Evolutionary conservation across 2,113 vertebrate genomes (phyloP), one percentile per base, ranked within the genome.

Genomic region (Serilophus lunatus): DNA sequence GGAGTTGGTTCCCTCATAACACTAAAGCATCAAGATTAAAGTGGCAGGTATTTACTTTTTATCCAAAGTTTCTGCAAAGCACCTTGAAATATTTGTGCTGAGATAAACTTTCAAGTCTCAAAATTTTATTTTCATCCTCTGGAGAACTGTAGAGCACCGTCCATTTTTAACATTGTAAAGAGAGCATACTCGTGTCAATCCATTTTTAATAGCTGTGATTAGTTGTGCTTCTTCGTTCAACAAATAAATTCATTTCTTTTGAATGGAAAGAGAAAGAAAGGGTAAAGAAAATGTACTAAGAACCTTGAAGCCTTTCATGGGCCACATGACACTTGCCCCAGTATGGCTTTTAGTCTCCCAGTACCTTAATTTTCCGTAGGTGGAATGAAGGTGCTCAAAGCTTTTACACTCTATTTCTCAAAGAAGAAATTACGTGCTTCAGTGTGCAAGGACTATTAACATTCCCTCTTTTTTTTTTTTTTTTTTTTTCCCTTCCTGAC

Each of bases 11-110:
- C 54, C 57, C 93, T 90, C 88, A 42, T 69, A 65, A 54, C 85
- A 92, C 82, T 90, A 93, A 92, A 80, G 59, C 54, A 63, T 45
- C n/a, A 88, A 74, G 49, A 90, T 79, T 92, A 82, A 96, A 92
- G 75, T 82, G 50, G 18, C 54, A 92, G 59, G 25, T 90, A 47
- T 70, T 94, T 76, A 70, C 31, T 51, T 95, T 81, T 86, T 66
- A 82, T 47, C 8, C 29, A 66, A 24, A 90, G 93, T 42, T 86
- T 82, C 54, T 82, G 33, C n/a, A 87, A 85, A 92, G 38, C 44
- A 82, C 35, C 66, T 94, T 91, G 91, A 92, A 95, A 82, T 91
- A 87, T 60, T 82, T 66, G 66, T 71, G 26, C 40, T 35, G 33
- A 65, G 47, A 89, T 65, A 90, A 90, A 63, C 44, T 76, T 95